Conservation (phyloP, 2,888 invertebrate genomes). For the Nysson spinosus region DNA sequence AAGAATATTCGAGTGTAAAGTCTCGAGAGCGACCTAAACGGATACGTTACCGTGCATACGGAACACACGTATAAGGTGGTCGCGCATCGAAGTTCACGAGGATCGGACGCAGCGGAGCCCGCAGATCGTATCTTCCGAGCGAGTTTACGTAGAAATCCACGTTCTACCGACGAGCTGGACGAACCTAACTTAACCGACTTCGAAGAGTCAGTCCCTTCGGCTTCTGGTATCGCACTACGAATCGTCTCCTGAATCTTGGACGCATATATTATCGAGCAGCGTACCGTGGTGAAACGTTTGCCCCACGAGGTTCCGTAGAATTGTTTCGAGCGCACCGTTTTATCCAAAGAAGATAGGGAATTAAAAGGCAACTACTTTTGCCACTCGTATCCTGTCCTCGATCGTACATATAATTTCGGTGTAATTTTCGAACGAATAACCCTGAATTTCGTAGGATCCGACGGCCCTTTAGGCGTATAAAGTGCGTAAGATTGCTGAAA, state of each 20-base stretch:
- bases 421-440: background rate
- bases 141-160: conserved; percentile 74
- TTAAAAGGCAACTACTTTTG: too few relatives aligned
- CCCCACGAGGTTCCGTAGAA: conserved; percentile 42
- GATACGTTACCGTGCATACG: conserved; percentile 43
- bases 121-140: conserved; percentile 71
- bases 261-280: conserved; percentile 71
- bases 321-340: conserved; percentile 39
- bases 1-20: conserved; percentile 22
- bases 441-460: background rate
- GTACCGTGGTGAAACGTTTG: conserved; percentile 47
- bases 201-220: conserved; percentile 57
- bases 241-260: conserved; percentile 73
- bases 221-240: conserved; percentile 75
- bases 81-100: conserved; percentile 61
- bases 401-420: too few relatives aligned
- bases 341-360: too few relatives aligned
- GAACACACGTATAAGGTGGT: conserved; percentile 53
- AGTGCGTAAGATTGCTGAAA: too few relatives aligned
- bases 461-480: conserved; percentile 10
- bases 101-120: conserved; percentile 56
- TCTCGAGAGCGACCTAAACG: conserved; percentile 57
- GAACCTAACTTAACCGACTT: conserved; percentile 56
- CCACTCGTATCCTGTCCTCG: too few relatives aligned
- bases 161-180: conserved; percentile 59